phyloP scores from a whole-genome alignment of 2,113 vertebrate species.

The Salvelinus alpinus region DNA sequence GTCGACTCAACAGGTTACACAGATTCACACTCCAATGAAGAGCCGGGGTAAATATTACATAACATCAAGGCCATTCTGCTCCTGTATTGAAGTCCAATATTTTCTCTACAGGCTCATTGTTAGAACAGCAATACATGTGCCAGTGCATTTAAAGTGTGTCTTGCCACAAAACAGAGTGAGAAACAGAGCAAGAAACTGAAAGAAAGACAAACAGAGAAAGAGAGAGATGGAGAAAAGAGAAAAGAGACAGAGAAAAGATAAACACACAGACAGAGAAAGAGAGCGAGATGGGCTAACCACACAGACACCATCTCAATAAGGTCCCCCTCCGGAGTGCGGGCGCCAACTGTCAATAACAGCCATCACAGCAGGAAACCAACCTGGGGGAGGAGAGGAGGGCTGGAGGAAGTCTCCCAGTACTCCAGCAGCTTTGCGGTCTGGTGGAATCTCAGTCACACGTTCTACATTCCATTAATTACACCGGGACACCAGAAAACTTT shows the following conservation, averaged over 20 bases:
- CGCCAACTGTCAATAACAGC: neutral
- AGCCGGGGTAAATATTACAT: neutral
- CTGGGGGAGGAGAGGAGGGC: neutral
- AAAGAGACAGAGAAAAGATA: neutral
- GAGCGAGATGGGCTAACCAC: neutral
- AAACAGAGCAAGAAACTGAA: neutral
- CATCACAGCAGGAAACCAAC: neutral
- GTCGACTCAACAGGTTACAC: neutral
- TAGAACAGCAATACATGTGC: neutral
- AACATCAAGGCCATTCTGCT: neutral
- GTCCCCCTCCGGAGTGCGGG: neutral
- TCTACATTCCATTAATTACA: conserved; percentile 54
- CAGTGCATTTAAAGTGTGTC: neutral
- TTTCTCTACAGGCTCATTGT: no score
- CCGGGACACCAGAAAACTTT: conserved; percentile 21
- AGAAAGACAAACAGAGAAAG: neutral
- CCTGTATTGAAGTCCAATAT: neutral
- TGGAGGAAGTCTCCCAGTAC: neutral
- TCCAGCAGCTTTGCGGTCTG: neutral
- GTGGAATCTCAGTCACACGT: conserved; percentile 31
- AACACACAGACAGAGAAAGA: neutral
- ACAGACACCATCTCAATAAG: conserved; percentile 12
- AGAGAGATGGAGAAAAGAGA: neutral
- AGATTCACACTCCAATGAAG: neutral
- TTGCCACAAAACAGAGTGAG: neutral